Base-by-base conservation (phyloP, 2,888 invertebrate genomes). In the Tanypteryx hageni region DNA sequence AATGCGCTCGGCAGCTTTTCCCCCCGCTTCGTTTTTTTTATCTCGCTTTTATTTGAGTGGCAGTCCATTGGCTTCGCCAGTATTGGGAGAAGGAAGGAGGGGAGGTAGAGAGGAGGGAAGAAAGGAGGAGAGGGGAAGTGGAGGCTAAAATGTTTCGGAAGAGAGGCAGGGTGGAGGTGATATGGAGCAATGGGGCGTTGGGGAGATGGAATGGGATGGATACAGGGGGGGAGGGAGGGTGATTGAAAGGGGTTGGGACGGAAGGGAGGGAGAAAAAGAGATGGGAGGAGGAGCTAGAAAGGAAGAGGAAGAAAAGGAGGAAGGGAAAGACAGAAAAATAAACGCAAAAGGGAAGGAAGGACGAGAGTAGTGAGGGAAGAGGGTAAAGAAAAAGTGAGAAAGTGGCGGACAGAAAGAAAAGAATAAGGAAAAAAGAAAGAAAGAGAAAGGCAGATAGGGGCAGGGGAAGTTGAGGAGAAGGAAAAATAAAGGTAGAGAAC, bases 1-100 rank as follows among this genome's bases (percentile, higher is more conserved):
- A 76, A 76, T 76, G 76, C 76, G 76, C 27, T 27, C 22, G 68
- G n/a, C 68, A 68, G 76, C 76, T 76, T 76, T 76, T 76, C 76
- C 76, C 44, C 44, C 68, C 68, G 68, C 68, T 68, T 64, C 68
- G 22, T 76, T 76, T 76, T 76, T 76, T 76, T 76, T 76, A 76
- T 76, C 76, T n/a, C 76, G n/a, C 76, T 76, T 76, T 76, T 76
- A 76, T 76, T 76, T 76, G 76, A 76, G 76, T 76, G 22, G 68
- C 68, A 68, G 68, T 68, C 68, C 68, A 68, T 68, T 68, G 68
- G 68, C 76, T 13, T 76, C 27, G 76, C 76, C 27, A 13, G 22
- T 76, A 76, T 76, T 76, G 76, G 22, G 68, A 44, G 7, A 68
- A 22, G 68, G 18, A 64, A 16, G 16, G 22, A 76, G 76, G 27